A percentile compares a stretch with the other conserved stretches of the same genome.
Evolutionary conservation across 2,113 vertebrate species (phyloP).

Genomic region (Chroicocephalus ridibundus): DNA sequence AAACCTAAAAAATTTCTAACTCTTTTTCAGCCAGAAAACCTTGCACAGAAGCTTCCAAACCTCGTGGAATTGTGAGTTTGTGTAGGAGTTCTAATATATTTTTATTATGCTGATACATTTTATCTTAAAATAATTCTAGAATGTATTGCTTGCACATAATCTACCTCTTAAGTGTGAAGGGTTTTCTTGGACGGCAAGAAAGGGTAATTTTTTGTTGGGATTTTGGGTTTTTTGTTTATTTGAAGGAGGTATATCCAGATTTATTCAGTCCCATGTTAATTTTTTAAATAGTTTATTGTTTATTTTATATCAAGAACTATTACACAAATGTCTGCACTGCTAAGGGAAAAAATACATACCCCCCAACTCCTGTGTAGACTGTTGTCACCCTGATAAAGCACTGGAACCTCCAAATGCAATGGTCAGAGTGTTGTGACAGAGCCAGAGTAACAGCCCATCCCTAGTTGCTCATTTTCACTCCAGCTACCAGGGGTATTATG

Average conservation of each 20-base stretch:
- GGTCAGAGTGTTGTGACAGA: not conserved
- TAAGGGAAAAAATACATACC: not conserved
- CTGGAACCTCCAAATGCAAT: not conserved
- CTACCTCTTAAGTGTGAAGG: not conserved
- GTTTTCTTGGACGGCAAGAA: not conserved
- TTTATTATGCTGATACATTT: conserved; percentile 13
- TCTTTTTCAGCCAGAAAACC: conserved; percentile 92
- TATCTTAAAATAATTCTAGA: conserved; percentile 2
- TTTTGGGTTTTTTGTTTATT: not conserved
- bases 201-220: not conserved
- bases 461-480: not conserved
- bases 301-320: not conserved
- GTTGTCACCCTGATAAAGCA: not conserved
- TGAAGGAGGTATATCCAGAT: not conserved
- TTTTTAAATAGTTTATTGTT: not conserved
- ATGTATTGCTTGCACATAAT: not conserved
- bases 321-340: not conserved
- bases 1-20: conserved; percentile 67
- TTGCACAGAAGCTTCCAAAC: conserved; percentile 97
- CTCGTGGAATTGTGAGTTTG: conserved; percentile 96
- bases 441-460: not conserved
- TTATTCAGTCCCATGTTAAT: not conserved
- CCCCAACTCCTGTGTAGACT: not conserved
- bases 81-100: conserved; percentile 15
- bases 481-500: not conserved